Evolutionary conservation across 1,140 invertebrate species (phyloP), one percentile per base, ranked within the genome.

Genomic region (Hermetia illucens): DNA sequence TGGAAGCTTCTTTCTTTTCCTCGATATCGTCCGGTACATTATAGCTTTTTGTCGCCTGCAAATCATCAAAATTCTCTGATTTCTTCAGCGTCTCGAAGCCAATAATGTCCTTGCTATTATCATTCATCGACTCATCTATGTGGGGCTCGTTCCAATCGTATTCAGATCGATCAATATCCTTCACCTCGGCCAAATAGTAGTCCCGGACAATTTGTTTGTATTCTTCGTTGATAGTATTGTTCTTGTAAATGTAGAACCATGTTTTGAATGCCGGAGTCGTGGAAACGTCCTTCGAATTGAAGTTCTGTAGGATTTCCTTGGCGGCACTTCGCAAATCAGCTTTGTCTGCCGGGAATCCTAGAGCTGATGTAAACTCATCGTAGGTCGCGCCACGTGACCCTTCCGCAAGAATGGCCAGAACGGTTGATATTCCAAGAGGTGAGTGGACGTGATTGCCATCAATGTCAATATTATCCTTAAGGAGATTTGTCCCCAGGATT

Each of bases 211-310:
- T 58, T 43, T 67, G 58, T 46, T 68, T 72, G 38, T 68, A 75
- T 18, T 71, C 65, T 27, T 72, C 65, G 38, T 69, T 62, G 2
- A 72, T 67, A 1, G 69, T 68, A 44, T 70, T 67, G 38, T 75
- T 75, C 46, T 72, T 71, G 47, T 75, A 75, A 29, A 75, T 65
- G 43, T 76, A 76, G 46, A 76, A 69, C 63, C 66, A 76, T 40
- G 71, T 74, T 50, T 72, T 71, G 44, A 75, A 65, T 43, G 74
- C 70, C 12, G 73, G 72, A 43, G 62, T 56, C 48, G 62, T 60
- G 34, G 59, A 12, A 43, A 55, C 62, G n/a, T 66, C 60, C 18
- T 62, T 69, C 40, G 68, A 66, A 44, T 68, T 68, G 27, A 67
- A 41, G 40, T 63, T 59, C 25, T 63, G 54, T 55, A 72, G 53